These are phyloP conservation scores for Struthidea cinerea DNA, from an alignment of 2,113 vertebrate genomes.

Conservation along the genomic window DNA sequence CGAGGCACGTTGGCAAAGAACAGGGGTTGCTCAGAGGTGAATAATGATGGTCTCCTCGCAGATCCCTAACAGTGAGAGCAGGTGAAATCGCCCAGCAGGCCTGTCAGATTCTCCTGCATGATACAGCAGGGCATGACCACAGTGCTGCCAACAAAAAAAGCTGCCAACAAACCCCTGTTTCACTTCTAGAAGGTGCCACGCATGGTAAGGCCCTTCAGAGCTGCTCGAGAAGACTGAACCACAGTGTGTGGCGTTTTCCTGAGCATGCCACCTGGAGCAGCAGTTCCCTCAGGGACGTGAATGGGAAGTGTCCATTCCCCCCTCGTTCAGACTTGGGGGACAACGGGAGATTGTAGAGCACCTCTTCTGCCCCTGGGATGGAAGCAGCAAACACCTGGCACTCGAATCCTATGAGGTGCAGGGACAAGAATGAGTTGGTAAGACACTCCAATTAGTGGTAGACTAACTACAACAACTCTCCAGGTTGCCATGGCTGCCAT, in stretches of 20 bases:
- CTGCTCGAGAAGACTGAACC: not conserved
- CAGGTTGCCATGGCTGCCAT: not conserved
- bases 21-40: not conserved
- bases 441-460: not conserved
- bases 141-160: not conserved
- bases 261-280: not conserved
- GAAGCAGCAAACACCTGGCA: not conserved
- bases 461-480: too few species aligned
- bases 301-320: not conserved
- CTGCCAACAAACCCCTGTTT: not conserved
- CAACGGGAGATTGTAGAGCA: not conserved
- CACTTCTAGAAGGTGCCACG: not conserved
- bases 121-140: not conserved
- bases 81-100: not conserved
- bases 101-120: not conserved
- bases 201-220: not conserved
- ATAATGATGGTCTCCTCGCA: not conserved
- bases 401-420: not conserved
- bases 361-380: not conserved
- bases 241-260: accelerated
- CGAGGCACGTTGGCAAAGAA: accelerated
- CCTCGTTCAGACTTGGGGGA: accelerated
- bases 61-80: not conserved
- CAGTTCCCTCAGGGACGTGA: accelerated
- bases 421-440: not conserved